Evolutionary conservation across 2,888 invertebrate species (phyloP).

Genomic region (Eilema depressum): DNA sequence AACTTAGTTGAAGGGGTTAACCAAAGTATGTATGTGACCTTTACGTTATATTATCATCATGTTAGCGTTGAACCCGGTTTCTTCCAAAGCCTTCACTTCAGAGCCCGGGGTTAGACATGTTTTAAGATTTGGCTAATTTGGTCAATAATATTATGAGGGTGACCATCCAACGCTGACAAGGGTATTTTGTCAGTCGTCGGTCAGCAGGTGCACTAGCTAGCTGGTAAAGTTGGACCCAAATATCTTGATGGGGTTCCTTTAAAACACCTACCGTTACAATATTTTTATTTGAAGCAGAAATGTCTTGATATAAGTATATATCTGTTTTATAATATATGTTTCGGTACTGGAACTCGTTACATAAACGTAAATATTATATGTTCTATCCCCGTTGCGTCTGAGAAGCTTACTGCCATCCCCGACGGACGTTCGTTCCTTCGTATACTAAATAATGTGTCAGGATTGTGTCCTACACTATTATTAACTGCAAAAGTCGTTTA

Average conservation of each 20-base stretch:
- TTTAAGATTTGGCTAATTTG: no score
- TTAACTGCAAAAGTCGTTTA: background rate
- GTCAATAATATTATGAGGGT: no score
- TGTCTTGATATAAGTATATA: background rate
- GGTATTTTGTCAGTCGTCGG: background rate
- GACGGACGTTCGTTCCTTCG: background rate
- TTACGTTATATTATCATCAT: no score
- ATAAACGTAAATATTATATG: background rate
- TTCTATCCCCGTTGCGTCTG: constrained; percentile 4
- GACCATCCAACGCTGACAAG: no score
- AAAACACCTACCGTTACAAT: background rate
- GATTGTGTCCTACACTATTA: background rate
- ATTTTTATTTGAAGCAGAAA: background rate
- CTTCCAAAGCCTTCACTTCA: no score
- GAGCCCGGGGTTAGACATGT: no score
- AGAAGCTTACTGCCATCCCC: background rate
- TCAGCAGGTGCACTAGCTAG: background rate
- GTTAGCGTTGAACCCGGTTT: no score
- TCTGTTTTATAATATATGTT: background rate
- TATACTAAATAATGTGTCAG: constrained; percentile 1
- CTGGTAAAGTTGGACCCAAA: background rate
- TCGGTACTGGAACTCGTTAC: background rate
- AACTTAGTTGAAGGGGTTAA: no score
- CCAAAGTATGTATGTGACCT: no score
- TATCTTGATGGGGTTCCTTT: background rate